Base-by-base conservation (phyloP, 1,140 invertebrate genomes). In the Leptonema lineaticorne region DNA sequence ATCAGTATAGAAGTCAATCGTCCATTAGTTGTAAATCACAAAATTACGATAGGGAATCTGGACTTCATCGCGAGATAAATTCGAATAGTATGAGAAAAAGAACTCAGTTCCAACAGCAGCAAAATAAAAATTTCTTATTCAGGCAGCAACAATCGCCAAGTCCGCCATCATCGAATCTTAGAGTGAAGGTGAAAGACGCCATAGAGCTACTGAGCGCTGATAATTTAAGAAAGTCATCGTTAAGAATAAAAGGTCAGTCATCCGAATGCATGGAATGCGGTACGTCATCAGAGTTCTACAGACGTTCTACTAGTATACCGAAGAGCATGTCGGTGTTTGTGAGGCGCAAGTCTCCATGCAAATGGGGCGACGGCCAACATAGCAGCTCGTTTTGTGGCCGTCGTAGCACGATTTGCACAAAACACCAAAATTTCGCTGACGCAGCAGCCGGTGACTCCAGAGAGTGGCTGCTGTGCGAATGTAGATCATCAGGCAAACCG, bases 211-310 rank as follows among this genome's bases (percentile, higher is more conserved):
- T 72, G 56, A 72, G 71, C 65, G 68, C 71, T 7, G 71, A 72
- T 46, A 69, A 72, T 30, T 58, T 72, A 9, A 26, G 71, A 37
- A 67, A 62, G 53, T 63, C 65, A 2, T 72, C 70, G 26, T 67
- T 69, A 45, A 67, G 70, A 50, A 33, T 57, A n/a, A 72, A 72
- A 69, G 71, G 71, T 69, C 70, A 72, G 65, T 69, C 67, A n/a
- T n/a, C n/a, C n/a, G n/a, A n/a, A n/a, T n/a, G 11, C 5, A 28
- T 33, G 22, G 57, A 68, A 46, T 57, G 33, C 26, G 56, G 20
- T 16, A 9, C 65, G n/a, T 67, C 50, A 1, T 11, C 66, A 20
- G 53, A 57, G 24, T 7, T 27, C 9, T 28, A 30, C 22, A n/a
- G n/a, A n/a, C n/a, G n/a, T n/a, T n/a, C n/a, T 41, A 29, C 5